phyloP scores from a whole-genome alignment of 2,797 vertebrate genomes.

The Peromyscus eremicus region DNA sequence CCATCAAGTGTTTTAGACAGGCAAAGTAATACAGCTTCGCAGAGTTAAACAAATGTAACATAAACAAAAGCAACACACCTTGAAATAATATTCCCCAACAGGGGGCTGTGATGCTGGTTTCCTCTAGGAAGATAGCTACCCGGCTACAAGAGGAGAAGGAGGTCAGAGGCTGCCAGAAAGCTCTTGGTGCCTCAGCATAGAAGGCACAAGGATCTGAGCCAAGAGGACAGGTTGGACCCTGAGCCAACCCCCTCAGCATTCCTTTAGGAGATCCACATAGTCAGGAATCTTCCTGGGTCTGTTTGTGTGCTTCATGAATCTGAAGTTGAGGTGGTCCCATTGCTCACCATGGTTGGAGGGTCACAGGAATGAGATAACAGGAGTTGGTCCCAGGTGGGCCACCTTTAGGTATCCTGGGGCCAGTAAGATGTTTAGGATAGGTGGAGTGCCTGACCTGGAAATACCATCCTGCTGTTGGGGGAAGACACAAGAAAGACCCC shows the following conservation, averaged over 20 bases:
- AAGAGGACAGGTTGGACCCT: neutral
- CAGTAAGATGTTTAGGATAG: neutral
- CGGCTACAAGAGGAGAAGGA: neutral
- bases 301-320: neutral
- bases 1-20: too few relatives aligned
- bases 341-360: fast-evolving
- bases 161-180: neutral
- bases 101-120: neutral
- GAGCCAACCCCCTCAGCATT: neutral
- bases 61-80: too few relatives aligned
- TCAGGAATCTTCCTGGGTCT: neutral
- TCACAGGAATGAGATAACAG: neutral
- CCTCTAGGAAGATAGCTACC: neutral
- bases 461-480: neutral
- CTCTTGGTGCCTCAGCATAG: neutral
- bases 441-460: neutral
- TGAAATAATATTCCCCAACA: too few relatives aligned
- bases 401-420: neutral
- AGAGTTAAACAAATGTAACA: too few relatives aligned
- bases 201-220: neutral
- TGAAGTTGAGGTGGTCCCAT: fast-evolving
- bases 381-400: too few relatives aligned
- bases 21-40: too few relatives aligned
- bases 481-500: neutral
- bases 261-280: neutral